These are phyloP conservation scores for Anser cygnoides DNA, from an alignment of 2,113 vertebrate genomes.

Conservation along the genomic window DNA sequence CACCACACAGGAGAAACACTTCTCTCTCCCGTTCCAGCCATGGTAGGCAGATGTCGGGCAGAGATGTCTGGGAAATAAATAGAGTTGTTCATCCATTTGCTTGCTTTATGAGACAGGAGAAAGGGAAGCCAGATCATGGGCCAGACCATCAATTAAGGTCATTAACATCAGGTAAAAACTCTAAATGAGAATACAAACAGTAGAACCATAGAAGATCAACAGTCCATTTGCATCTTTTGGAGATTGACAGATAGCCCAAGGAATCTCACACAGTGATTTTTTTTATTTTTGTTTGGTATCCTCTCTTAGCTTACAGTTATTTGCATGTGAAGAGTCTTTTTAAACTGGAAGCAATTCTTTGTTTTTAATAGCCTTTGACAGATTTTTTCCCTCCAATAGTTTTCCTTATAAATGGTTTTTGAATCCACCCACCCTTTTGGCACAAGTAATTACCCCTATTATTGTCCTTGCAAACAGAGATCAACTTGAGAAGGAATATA, in stretches of 20 bases:
- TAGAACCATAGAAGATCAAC: background rate
- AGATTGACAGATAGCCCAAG: background rate
- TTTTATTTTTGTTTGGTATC: background rate
- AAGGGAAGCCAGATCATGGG: background rate
- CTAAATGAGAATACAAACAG: background rate
- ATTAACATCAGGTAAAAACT: background rate
- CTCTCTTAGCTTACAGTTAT: background rate
- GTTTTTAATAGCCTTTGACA: background rate
- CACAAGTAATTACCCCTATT: background rate
- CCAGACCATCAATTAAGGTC: background rate
- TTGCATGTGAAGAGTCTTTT: background rate
- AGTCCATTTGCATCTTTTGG: background rate
- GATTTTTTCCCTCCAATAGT: background rate
- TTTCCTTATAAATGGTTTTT: background rate
- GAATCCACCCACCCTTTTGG: background rate
- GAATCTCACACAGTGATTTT: background rate
- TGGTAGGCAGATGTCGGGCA: background rate
- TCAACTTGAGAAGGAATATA: background rate
- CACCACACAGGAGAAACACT: rapidly evolving
- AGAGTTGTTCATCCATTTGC: background rate
- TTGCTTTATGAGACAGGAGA: background rate
- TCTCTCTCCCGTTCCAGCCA: background rate
- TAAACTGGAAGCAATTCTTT: background rate
- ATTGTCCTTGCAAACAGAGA: background rate
- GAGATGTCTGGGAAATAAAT: background rate